Base-by-base conservation (phyloP, 2,888 invertebrate species). In the Dromius quadrimaculatus region DNA sequence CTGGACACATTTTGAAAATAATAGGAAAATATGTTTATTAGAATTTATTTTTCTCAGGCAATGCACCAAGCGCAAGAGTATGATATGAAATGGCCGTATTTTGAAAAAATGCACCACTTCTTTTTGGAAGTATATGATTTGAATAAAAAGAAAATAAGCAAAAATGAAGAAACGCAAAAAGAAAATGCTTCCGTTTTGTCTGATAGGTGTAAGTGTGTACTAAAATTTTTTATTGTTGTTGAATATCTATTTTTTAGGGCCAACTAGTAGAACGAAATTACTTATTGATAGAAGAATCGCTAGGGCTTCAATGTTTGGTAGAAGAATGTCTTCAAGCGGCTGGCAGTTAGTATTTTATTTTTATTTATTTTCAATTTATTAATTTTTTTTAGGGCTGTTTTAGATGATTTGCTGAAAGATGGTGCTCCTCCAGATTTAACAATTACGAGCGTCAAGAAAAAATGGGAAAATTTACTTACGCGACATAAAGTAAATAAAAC, bases 401-500 rank as follows among this genome's bases (percentile, higher is more conserved):
- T 70, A 23, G 4, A 9, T 15, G 70, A 70, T 47, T 15, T 70
- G n/a, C 32, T 28, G 50, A 9, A 47, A 11, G 50, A 17, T 11
- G 62, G 62, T 1, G 36, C 23, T 13, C 59, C 68, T 4, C 6
- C 11, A 13, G 28, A 61, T 15, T 34, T 70, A 45, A 50, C 70
- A 9, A 22, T 61, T 13, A 13, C 36, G 5, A 47, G 47, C 11
- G 38, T 70, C 6, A 61, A 50, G 38, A 70, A 70, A 50, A 70
- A 70, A 15, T 70, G 70, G 70, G 47, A 62, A 22, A 70, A 70
- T 50, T 36, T 70, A 15, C 62, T 36, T 47, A 62, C 47, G 15
- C 45, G 50, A 47, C 45, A 62, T 19, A 70, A 70, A 50, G 70
- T 70, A 50, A 61, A 13, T 61, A 61, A 13, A n/a, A 17, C 23